Conservation (phyloP, 2,888 invertebrate genomes). For the Yponomeuta malinellus region DNA sequence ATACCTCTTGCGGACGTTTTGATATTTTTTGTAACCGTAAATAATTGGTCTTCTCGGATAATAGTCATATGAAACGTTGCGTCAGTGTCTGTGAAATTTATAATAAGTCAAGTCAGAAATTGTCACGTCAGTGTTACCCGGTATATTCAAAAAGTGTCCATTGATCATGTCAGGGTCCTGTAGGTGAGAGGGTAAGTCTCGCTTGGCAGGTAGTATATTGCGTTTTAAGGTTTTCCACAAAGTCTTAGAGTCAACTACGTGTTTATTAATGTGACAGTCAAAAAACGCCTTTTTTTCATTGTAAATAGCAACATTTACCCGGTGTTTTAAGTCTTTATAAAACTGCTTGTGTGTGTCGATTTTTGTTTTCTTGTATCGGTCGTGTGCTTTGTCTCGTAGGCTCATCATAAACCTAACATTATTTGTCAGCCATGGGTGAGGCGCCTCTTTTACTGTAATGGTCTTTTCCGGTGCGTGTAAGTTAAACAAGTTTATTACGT, state of each 20-base stretch:
- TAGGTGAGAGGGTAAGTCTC: background rate
- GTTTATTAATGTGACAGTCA: background rate
- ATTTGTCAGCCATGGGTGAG: background rate
- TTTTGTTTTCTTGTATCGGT: background rate
- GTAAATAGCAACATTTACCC: background rate
- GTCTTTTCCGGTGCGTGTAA: slow-evolving; percentile 6
- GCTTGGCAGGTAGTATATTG: background rate
- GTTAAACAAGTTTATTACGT: background rate
- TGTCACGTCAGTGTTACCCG: background rate
- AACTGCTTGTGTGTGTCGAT: background rate
- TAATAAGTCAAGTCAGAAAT: background rate
- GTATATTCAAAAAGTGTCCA: slow-evolving; percentile 1
- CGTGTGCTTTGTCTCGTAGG: slow-evolving; percentile 4
- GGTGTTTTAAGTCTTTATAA: background rate
- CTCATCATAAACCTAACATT: slow-evolving; percentile 6
- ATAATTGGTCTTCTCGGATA: background rate
- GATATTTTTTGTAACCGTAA: background rate
- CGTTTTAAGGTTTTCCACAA: slow-evolving; percentile 8
- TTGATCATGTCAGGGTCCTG: slow-evolving; percentile 7
- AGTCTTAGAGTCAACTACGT: background rate
- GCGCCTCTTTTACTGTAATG: background rate
- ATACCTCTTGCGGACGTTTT: background rate
- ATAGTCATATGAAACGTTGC: background rate
- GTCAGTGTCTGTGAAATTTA: background rate
- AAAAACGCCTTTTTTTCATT: slow-evolving; percentile 9